phyloP scores from a whole-genome alignment of 1,140 invertebrate species.

The Pseudoatta argentina region DNA sequence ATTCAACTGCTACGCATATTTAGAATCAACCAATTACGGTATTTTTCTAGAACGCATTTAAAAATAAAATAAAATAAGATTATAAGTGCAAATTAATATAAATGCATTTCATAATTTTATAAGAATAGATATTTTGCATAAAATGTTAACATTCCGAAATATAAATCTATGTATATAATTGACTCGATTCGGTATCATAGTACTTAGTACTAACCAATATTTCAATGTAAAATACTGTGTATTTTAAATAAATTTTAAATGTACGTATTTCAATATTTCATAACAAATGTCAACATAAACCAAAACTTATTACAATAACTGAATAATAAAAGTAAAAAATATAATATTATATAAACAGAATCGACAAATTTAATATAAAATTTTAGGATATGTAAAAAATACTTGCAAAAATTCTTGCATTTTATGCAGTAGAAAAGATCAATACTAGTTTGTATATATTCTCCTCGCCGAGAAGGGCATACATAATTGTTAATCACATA shows the following conservation, averaged over 20 bases:
- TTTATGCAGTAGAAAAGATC: conserved; percentile 7
- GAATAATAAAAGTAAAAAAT: conserved; percentile 35
- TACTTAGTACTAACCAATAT: conserved; percentile 13
- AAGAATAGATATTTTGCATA: not conserved
- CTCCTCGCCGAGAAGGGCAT: not conserved
- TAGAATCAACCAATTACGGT: conserved; percentile 6
- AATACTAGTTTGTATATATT: conserved; percentile 23
- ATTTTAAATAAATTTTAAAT: conserved; percentile 45
- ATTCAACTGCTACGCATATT: conserved; percentile 58
- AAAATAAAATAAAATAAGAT: conserved; percentile 28
- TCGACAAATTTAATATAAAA: not conserved
- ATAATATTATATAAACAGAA: conserved; percentile 22
- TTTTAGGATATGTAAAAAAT: conserved; percentile 11
- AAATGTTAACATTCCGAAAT: not conserved
- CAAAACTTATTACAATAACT: conserved; percentile 21
- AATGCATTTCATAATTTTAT: not conserved
- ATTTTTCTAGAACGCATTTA: conserved; percentile 16
- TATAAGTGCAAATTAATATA: conserved; percentile 5
- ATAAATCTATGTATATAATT: conserved; percentile 22
- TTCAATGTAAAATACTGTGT: conserved; percentile 5
- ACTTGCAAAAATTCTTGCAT: conserved; percentile 33
- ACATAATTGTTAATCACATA: not conserved
- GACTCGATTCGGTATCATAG: not conserved
- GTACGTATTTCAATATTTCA: conserved; percentile 37
- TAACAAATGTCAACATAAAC: conserved; percentile 31